Evolutionary conservation across 2,797 vertebrate genomes (phyloP).

Genomic region (Synanceia verrucosa): DNA sequence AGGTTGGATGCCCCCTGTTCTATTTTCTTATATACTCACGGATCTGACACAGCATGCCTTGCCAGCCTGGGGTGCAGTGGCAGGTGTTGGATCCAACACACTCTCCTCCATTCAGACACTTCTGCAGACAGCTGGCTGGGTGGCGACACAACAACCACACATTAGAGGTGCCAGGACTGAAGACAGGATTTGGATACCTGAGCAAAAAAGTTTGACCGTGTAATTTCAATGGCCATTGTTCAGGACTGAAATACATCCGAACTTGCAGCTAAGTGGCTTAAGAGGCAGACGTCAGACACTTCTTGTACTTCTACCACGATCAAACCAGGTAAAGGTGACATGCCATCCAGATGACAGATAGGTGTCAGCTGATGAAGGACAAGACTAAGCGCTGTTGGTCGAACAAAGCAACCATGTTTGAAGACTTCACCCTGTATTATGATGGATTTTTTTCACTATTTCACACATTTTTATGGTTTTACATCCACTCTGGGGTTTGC

Average conservation of each 20-base stretch:
- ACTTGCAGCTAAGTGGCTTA: no score
- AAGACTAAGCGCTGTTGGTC: no score
- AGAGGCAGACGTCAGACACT: no score
- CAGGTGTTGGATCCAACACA: slow-evolving; percentile 79
- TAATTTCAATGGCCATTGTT: background rate
- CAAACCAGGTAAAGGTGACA: background rate
- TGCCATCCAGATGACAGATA: background rate
- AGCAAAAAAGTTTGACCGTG: background rate
- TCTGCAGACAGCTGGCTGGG: slow-evolving; percentile 80
- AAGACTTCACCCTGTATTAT: background rate
- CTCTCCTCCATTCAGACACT: slow-evolving; percentile 81
- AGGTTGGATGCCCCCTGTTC: no score
- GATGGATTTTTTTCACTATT: background rate
- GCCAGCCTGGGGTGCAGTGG: slow-evolving; percentile 74
- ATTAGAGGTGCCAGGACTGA: background rate
- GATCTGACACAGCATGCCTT: slow-evolving; percentile 77
- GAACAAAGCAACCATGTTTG: no score
- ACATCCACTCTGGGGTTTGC: background rate
- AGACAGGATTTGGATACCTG: background rate
- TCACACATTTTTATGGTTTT: background rate
- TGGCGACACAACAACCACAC: background rate
- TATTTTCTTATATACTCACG: slow-evolving; percentile 70
- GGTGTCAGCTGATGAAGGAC: background rate
- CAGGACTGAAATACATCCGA: background rate
- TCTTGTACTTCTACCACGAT: background rate